Evolutionary conservation across 2,113 vertebrate genomes (phyloP).

Genomic region (Thamnaconus septentrionalis): DNA sequence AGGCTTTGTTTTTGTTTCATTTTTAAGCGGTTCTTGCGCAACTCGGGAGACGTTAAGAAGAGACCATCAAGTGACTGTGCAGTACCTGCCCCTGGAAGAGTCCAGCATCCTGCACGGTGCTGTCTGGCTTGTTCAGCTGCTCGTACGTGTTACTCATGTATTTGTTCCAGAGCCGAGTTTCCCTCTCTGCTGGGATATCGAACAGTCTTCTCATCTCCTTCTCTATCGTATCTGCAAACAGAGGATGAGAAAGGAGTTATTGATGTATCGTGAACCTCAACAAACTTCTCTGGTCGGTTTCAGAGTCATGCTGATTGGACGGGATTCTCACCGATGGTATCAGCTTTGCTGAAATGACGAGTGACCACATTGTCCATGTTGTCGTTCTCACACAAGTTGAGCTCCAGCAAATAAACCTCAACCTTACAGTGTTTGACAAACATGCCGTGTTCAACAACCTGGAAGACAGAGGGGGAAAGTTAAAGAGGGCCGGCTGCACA

Average conservation of each 20-base stretch:
- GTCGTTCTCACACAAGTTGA: slow-evolving; percentile 92
- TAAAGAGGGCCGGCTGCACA: neutral
- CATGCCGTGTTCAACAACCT: slow-evolving; percentile 97
- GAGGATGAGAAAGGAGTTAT: neutral
- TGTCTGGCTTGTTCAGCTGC: slow-evolving; percentile 91
- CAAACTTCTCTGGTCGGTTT: neutral
- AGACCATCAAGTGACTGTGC: neutral
- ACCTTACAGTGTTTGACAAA: slow-evolving; percentile 99
- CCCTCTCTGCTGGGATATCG: slow-evolving; percentile 86
- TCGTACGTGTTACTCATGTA: slow-evolving; percentile 92
- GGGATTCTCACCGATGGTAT: slow-evolving; percentile 86
- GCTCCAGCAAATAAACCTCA: slow-evolving; percentile 94
- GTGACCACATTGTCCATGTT: slow-evolving; percentile 86
- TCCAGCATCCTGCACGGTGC: slow-evolving; percentile 93
- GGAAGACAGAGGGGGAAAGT: slow-evolving; percentile 10
- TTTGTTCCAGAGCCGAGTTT: slow-evolving; percentile 94
- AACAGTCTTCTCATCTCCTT: slow-evolving; percentile 93
- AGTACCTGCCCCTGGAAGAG: slow-evolving; percentile 95
- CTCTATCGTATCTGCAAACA: slow-evolving; percentile 85
- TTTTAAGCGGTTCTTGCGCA: no score
- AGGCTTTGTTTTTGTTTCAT: no score
- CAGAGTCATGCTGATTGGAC: neutral
- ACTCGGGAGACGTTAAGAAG: neutral
- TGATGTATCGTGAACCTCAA: neutral
- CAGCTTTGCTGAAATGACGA: slow-evolving; percentile 94